These are phyloP conservation scores for Todiramphus chloris DNA, from an alignment of 2,113 vertebrate species.

Conservation along the genomic window DNA sequence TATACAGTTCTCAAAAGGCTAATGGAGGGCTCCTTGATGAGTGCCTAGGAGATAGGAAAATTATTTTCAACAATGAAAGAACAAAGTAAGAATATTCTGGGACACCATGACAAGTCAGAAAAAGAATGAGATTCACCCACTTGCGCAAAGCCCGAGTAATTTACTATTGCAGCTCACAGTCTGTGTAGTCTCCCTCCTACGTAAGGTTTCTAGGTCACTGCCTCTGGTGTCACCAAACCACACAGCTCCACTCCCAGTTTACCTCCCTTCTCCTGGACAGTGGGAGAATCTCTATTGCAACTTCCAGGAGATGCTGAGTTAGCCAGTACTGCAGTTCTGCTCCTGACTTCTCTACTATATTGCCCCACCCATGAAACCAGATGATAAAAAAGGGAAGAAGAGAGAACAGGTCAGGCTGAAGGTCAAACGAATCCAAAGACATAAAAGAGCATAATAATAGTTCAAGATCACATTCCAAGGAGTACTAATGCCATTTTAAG, in stretches of 20 bases:
- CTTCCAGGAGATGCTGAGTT: background rate
- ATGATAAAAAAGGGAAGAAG: background rate
- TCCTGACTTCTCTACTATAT: background rate
- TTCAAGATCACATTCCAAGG: background rate
- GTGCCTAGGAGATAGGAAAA: background rate
- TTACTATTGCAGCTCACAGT: background rate
- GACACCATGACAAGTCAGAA: background rate
- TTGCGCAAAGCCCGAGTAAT: slow-evolving; percentile 31
- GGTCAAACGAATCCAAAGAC: background rate
- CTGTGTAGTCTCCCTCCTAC: background rate
- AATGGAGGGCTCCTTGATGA: background rate
- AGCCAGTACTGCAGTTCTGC: background rate
- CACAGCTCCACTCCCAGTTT: background rate
- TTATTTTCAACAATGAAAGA: background rate
- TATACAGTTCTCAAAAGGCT: background rate
- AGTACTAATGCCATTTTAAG: background rate
- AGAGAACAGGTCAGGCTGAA: background rate
- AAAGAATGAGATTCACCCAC: slow-evolving; percentile 2
- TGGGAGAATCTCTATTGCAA: background rate
- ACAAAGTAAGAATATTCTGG: background rate
- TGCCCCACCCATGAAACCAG: background rate
- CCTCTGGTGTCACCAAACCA: background rate
- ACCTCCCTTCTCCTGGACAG: background rate
- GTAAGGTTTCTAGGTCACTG: slow-evolving; percentile 26
- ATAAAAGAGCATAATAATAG: background rate